These are phyloP conservation scores for Narcine bancroftii DNA, from an alignment of 2,113 vertebrate genomes.

Conservation along the genomic window DNA sequence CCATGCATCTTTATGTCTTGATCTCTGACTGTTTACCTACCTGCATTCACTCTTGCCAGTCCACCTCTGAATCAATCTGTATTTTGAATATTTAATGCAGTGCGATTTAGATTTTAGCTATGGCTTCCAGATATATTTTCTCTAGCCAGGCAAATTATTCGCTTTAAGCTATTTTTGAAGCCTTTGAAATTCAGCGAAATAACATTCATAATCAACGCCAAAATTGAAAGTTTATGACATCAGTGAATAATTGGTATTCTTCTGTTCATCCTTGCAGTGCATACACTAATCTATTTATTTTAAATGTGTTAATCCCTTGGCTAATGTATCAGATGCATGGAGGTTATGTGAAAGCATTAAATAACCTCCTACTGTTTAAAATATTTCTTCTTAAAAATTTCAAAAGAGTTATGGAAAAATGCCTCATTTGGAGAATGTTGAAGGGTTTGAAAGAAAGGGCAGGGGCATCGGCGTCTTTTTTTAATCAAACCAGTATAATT, in stretches of 20 bases:
- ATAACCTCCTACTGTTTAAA: not conserved
- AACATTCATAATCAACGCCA: slow-evolving; percentile 8
- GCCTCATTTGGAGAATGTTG: not conserved
- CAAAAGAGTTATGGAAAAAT: not conserved
- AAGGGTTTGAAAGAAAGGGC: not conserved
- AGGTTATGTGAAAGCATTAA: slow-evolving; percentile 1
- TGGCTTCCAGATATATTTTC: not conserved
- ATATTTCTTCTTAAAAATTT: not conserved
- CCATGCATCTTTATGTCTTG: not conserved
- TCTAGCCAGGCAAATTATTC: not conserved
- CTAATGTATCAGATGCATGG: not conserved
- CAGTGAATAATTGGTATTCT: not conserved
- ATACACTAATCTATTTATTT: slow-evolving; percentile 3
- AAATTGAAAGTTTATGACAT: slow-evolving; percentile 14
- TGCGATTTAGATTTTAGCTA: not conserved
- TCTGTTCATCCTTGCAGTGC: not conserved
- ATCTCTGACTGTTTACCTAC: not conserved
- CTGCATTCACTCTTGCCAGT: not conserved
- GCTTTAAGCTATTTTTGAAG: not conserved
- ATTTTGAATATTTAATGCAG: not conserved
- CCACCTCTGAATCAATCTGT: not conserved
- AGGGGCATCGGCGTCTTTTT: not conserved
- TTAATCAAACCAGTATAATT: too few species aligned
- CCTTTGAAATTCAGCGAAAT: not conserved
- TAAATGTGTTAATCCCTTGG: not conserved